Evolutionary conservation across 2,113 vertebrate genomes (phyloP), one percentile per base, ranked within the genome.

Genomic region (Acinonyx jubatus): DNA sequence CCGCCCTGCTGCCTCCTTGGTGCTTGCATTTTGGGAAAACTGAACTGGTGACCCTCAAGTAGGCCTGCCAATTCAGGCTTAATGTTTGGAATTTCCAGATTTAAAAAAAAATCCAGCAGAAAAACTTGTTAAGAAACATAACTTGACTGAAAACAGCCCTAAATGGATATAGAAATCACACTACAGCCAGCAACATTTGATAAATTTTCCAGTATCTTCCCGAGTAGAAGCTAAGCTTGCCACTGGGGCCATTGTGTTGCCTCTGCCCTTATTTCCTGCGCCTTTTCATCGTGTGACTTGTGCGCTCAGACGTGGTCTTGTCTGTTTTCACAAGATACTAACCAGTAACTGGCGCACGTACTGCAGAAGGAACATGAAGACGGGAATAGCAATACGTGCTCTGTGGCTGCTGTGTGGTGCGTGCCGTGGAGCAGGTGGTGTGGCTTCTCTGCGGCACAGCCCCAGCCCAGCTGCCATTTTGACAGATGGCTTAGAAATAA

Each of bases 401-500:
- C 55, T 57, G 55, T 15, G 55, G 55, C 7, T 19, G 18, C 55
- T 61, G 55, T 18, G 31, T 52, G 41, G 55, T 12, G 19, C 66
- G 41, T 33, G 45, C 12, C 4, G 1, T 10, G 23, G 71, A 33
- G 80, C 63, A 27, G 33, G 71, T 4, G 0, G 33, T 36, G 79
- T 25, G 1, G 78, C 48, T 61, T 29, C 84, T 73, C 84, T 36
- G 31, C 0, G 0, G 82, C 31, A 69, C 33, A 85, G 84, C 74
- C 29, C n/a, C 41, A n/a, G 61, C 91, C 79, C 94, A 83, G 84
- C 63, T 94, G 81, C 63, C 29, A 3, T 84, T 57, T 38, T 87
- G 84, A 94, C 93, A 95, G 79, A 80, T 69, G 93, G 88, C 88
- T 50, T 27, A 50, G 63, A 79, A 94, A 74, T 83, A 66, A 91